Conservation (phyloP, 2,888 invertebrate genomes). For the Rhodophaea formosa region DNA sequence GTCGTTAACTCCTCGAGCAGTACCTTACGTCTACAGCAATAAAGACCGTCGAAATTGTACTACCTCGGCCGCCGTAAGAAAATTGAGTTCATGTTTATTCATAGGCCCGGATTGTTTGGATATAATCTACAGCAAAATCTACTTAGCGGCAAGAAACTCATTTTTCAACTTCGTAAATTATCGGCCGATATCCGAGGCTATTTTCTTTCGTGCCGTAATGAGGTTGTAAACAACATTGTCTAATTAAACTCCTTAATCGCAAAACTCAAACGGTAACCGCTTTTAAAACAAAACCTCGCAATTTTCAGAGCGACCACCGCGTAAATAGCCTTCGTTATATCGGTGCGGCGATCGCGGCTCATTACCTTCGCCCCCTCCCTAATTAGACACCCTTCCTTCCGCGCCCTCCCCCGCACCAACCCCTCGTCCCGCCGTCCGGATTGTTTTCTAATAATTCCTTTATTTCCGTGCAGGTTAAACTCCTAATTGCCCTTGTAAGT, state of each 20-base stretch:
- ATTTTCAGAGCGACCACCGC: constrained; percentile 77
- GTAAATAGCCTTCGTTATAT: constrained; percentile 78
- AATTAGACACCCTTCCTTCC: constrained; percentile 71
- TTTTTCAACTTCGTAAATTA: constrained; percentile 78
- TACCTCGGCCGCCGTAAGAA: constrained; percentile 33
- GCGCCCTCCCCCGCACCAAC: constrained; percentile 30
- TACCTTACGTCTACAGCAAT: constrained; percentile 32
- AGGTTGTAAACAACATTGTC: constrained; percentile 80
- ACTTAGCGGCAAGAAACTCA: constrained; percentile 63
- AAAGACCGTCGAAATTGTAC: constrained; percentile 33
- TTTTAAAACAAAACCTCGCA: constrained; percentile 80
- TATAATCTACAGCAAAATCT: constrained; percentile 61
- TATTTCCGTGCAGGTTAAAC: constrained; percentile 67
- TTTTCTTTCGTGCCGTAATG: constrained; percentile 71
- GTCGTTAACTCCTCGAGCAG: constrained; percentile 28
- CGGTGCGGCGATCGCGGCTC: constrained; percentile 79
- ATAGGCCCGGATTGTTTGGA: constrained; percentile 54
- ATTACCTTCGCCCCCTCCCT: constrained; percentile 75
- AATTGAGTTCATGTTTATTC: constrained; percentile 61
- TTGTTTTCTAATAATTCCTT: constrained; percentile 80
- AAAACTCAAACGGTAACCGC: constrained; percentile 80
- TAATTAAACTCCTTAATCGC: constrained; percentile 82
- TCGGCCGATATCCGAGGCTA: constrained; percentile 72
- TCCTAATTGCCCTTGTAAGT: constrained; percentile 60
- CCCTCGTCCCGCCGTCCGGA: constrained; percentile 50